Base-by-base conservation (phyloP, 2,797 vertebrate genomes). In the Phoeniculus purpureus region DNA sequence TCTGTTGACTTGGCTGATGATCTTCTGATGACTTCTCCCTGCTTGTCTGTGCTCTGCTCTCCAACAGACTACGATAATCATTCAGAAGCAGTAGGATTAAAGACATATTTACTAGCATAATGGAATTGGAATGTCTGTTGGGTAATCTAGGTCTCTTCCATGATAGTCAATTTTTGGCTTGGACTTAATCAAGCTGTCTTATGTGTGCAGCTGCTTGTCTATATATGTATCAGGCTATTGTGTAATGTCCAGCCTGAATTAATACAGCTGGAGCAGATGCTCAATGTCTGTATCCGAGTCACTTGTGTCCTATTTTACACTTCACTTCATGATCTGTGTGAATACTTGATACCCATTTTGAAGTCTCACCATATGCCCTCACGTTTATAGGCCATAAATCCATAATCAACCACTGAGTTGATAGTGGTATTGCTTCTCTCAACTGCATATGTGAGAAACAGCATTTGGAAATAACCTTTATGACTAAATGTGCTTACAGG, bases 201-300 rank as follows among this genome's bases (percentile, higher is more conserved):
- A 68, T 60, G 55, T 72, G 85, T 94, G 87, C 47, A 22, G 64
- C 87, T 93, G 78, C 93, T 89, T 87, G 66, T 67, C 71, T 68
- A 34, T 89, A 86, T 94, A 90, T 94, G 78, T 80, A 94, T 95
- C 94, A 85, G 87, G 94, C 83, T 89, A 95, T 93, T 78, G 32
- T 90, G 65, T 84, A 77, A 88, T 96, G 95, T 94, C 89, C 85
- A 97, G 78, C 62, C 54, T 94, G 94, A 96, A 95, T 96, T 96
- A 96, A 95, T 95, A 89, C 90, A 93, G 92, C 89, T 97, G 93
- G 88, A 97, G 86, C 97, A 97, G 97, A 97, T 97, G 97, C 94
- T 97, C 97, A 97, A 97, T 96, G 84, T 87, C 90, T 93, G 34
- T 95, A 81, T 88, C 70, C 50, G 77, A 96, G 92, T 88, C 96